Percentiles rank a stretch among this genome's conserved stretches.
Evolutionary conservation across 2,888 invertebrate species (phyloP).

Genomic region (Baccha elongata): DNA sequence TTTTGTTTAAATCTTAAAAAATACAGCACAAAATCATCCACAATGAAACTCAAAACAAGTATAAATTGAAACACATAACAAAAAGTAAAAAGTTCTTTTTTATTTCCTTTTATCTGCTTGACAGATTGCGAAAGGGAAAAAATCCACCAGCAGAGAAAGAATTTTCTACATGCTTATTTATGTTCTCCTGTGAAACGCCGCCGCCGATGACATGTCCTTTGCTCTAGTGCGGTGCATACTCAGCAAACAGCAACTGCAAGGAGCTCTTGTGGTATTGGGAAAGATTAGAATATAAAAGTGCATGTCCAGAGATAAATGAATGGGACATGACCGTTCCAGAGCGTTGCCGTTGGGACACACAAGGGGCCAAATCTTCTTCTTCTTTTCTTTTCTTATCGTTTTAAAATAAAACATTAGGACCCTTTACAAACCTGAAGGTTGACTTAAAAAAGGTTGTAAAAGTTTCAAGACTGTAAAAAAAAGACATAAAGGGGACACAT

Average conservation of each 20-base stretch:
- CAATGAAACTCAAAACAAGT: constrained; percentile 68
- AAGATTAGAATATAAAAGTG: constrained; percentile 45
- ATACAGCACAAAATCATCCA: constrained; percentile 36
- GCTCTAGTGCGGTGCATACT: background rate
- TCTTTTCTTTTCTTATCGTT: background rate
- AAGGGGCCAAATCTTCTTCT: no score
- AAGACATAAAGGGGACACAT: no score
- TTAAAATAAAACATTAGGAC: no score
- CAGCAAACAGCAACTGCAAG: background rate
- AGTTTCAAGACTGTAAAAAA: no score
- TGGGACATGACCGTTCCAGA: background rate
- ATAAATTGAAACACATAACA: constrained; percentile 62
- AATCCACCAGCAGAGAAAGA: background rate
- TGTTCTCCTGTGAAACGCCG: background rate
- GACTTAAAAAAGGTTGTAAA: no score
- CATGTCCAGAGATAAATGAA: constrained; percentile 9
- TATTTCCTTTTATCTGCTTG: constrained; percentile 43
- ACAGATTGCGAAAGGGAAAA: constrained; percentile 57
- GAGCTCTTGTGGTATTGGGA: constrained; percentile 16
- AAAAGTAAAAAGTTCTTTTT: constrained; percentile 56
- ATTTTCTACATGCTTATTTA: background rate
- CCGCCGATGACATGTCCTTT: background rate
- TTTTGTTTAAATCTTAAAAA: constrained; percentile 9
- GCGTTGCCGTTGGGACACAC: no score
- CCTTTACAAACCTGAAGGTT: no score